A percentile compares a stretch with the other conserved stretches of the same genome.
These are phyloP conservation scores for Cyphomyrus plagiostoma DNA, from an alignment of 2,113 vertebrate species.

Conservation along the genomic window DNA sequence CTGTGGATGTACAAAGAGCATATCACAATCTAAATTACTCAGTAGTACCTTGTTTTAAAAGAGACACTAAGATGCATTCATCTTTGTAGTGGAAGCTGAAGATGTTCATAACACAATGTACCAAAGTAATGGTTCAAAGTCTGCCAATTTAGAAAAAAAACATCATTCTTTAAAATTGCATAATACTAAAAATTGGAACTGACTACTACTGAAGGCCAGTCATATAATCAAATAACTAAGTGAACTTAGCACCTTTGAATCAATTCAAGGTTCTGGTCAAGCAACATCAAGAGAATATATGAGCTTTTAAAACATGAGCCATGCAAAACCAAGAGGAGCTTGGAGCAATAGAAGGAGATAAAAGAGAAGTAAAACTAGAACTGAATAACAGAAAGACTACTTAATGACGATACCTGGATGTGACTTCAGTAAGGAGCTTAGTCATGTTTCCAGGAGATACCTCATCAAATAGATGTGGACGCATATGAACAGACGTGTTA, in stretches of 20 bases:
- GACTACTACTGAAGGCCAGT: neutral
- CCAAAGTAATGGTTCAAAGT: neutral
- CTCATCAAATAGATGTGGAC: neutral
- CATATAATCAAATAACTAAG: neutral
- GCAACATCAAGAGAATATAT: neutral
- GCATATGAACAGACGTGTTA: neutral
- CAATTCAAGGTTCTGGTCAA: slow-evolving; percentile 8
- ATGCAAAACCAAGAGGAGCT: neutral
- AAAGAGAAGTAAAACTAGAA: neutral
- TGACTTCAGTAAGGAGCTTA: neutral
- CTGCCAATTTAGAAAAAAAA: neutral
- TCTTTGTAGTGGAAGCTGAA: neutral
- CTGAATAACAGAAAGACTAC: neutral
- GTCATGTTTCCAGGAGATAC: neutral
- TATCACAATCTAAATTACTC: neutral
- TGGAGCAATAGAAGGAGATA: neutral
- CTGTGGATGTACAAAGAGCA: neutral
- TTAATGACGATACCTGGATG: neutral
- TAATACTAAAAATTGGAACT: neutral
- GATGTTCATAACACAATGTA: neutral
- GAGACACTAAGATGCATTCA: neutral
- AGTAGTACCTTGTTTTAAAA: neutral
- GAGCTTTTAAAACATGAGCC: neutral
- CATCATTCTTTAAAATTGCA: neutral
- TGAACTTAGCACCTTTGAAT: neutral